These are phyloP conservation scores for Nestor notabilis DNA, from an alignment of 2,113 vertebrate genomes.

Conservation along the genomic window DNA sequence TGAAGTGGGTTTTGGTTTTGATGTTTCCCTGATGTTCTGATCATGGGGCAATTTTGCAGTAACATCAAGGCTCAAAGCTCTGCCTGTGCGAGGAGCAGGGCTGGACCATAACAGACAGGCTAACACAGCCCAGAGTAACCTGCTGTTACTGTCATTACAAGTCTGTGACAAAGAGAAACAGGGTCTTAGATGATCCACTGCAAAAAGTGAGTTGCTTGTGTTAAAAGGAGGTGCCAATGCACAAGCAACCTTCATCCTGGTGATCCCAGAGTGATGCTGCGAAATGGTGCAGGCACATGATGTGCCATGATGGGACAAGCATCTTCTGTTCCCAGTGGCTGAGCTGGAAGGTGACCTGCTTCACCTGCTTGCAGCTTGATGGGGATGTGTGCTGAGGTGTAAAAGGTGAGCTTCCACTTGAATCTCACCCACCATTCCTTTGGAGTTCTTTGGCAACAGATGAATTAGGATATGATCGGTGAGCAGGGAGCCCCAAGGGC, in stretches of 20 bases:
- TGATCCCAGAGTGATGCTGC: rapidly evolving
- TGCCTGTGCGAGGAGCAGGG: neutral
- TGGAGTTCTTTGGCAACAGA: neutral
- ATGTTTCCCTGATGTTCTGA: neutral
- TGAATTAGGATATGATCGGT: neutral
- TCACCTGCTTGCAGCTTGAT: neutral
- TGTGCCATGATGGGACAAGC: neutral
- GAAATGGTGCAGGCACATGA: neutral
- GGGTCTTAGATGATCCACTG: neutral
- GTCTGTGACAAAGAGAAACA: neutral
- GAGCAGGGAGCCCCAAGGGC: neutral
- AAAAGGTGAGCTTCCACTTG: neutral
- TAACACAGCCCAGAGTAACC: neutral
- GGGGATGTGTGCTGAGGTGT: neutral
- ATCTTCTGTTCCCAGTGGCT: neutral
- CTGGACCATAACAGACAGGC: neutral
- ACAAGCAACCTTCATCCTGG: neutral
- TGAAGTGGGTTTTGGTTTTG: neutral
- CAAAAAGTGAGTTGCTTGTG: neutral
- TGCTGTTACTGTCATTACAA: neutral
- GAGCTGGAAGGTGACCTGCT: neutral
- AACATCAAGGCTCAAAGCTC: neutral
- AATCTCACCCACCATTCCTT: neutral
- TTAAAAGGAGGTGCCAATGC: neutral
- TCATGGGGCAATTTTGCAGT: no score